These are phyloP conservation scores for Momotus momota DNA, from an alignment of 2,797 vertebrate genomes.

Conservation along the genomic window DNA sequence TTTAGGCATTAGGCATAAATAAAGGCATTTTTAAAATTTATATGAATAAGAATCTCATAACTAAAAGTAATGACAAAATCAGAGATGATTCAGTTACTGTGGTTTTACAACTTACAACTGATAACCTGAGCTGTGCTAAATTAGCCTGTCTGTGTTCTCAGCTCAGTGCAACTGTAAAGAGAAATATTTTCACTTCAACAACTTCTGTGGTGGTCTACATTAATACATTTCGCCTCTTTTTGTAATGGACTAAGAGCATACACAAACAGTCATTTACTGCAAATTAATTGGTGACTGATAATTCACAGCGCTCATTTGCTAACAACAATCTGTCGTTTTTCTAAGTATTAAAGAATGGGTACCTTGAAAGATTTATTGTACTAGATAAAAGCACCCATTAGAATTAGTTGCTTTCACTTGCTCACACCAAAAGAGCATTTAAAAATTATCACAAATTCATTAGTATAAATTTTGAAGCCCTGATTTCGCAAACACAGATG, in stretches of 20 bases:
- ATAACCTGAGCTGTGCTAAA: neutral
- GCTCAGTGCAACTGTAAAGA: neutral
- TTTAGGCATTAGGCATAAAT: no score
- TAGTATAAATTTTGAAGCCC: neutral
- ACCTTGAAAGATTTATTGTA: neutral
- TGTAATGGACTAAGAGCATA: neutral
- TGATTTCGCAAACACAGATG: neutral
- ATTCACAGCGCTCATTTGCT: neutral
- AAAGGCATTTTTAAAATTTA: neutral
- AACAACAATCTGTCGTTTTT: neutral
- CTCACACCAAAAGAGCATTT: neutral
- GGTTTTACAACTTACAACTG: neutral
- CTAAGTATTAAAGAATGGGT: neutral
- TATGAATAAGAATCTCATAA: neutral
- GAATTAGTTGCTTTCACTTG: neutral
- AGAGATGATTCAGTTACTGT: neutral
- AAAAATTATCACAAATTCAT: neutral
- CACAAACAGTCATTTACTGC: neutral
- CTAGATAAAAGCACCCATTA: neutral
- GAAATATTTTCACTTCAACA: neutral
- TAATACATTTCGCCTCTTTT: neutral
- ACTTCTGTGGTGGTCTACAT: neutral
- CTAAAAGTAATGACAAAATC: neutral
- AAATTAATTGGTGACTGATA: neutral
- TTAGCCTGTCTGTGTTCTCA: neutral